These are phyloP conservation scores for Elephas maximus DNA, from an alignment of 2,113 vertebrate genomes.

Conservation along the genomic window DNA sequence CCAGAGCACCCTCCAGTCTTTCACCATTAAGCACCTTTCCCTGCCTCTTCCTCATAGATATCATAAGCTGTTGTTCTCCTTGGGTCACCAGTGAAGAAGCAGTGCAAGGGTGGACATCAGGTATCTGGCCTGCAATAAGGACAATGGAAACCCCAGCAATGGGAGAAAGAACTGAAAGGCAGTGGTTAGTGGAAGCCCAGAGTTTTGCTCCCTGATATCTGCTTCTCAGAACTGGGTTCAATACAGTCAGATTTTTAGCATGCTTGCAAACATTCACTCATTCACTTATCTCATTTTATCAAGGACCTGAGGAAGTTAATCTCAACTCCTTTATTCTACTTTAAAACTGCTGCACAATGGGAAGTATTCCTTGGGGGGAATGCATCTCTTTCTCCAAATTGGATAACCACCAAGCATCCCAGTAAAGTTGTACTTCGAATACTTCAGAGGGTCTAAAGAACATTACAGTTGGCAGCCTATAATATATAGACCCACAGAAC, in stretches of 20 bases:
- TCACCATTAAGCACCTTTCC: neutral
- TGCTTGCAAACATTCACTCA: neutral
- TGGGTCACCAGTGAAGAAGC: constrained; percentile 34
- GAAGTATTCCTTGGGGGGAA: neutral
- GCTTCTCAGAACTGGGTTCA: constrained; percentile 23
- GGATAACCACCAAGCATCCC: neutral
- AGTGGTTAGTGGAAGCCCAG: neutral
- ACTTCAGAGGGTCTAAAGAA: constrained; percentile 31
- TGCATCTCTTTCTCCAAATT: neutral
- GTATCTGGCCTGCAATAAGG: neutral
- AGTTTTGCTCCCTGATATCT: neutral
- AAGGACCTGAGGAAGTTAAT: neutral
- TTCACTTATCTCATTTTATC: constrained; percentile 22
- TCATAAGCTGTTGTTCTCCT: neutral
- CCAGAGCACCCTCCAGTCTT: neutral
- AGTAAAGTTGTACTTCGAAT: neutral
- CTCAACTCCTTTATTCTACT: neutral
- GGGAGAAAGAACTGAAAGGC: neutral
- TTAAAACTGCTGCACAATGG: neutral
- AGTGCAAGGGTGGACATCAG: neutral
- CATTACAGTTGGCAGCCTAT: neutral
- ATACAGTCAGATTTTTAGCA: constrained; percentile 18
- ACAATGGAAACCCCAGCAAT: neutral
- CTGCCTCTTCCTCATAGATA: neutral
- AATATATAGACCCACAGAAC: neutral